Evolutionary conservation across 1,140 invertebrate genomes (phyloP).

Genomic region (Apis cerana): DNA sequence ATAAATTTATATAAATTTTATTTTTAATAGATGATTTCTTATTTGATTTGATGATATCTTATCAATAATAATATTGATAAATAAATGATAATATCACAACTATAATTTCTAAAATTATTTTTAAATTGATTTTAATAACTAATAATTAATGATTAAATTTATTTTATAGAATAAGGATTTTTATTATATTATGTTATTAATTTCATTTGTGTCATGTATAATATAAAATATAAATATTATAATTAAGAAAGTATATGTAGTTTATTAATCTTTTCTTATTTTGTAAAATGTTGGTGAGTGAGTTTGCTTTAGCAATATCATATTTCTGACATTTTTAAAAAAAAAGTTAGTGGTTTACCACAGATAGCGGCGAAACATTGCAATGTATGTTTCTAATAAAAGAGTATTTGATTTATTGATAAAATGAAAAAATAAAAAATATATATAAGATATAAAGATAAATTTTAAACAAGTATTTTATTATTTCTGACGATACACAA

Average conservation of each 20-base stretch:
- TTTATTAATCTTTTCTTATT: conserved; percentile 26
- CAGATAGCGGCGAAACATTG: conserved; percentile 48
- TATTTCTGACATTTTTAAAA: conserved; percentile 23
- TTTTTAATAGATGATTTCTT: too few relatives aligned
- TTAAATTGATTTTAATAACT: background rate
- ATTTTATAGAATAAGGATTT: background rate
- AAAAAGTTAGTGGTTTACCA: conserved; percentile 51
- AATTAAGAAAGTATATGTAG: conserved; percentile 20
- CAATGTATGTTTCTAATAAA: conserved; percentile 50
- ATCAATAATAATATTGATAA: background rate
- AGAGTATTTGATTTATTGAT: background rate
- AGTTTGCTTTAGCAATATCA: conserved; percentile 21
- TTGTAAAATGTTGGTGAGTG: conserved; percentile 23
- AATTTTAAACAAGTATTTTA: background rate
- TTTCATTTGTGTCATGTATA: background rate
- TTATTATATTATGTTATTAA: background rate
- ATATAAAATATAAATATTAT: background rate
- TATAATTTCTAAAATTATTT: background rate
- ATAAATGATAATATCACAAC: background rate
- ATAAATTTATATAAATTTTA: background rate
- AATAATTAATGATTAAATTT: background rate
- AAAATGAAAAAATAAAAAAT: background rate
- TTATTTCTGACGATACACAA: background rate
- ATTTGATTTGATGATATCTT: background rate
- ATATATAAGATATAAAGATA: background rate